phyloP scores from a whole-genome alignment of 1,140 invertebrate genomes.

The Trachymyrmex septentrionalis region DNA sequence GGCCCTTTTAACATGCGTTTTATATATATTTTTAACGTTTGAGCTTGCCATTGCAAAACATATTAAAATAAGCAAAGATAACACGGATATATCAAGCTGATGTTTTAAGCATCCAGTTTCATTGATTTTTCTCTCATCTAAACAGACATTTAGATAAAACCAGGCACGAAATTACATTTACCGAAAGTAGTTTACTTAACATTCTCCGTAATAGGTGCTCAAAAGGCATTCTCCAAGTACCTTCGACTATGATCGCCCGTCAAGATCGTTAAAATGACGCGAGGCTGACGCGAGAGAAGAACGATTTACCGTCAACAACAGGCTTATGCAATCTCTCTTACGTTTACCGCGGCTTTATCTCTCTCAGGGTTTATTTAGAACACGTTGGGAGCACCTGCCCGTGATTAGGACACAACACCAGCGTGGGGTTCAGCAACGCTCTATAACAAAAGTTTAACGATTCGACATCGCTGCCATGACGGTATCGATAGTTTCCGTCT shows the following conservation, averaged over 20 bases:
- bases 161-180: constrained; percentile 29
- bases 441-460: constrained; percentile 36
- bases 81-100: background rate
- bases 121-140: constrained; percentile 13
- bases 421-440: constrained; percentile 15
- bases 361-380: constrained; percentile 50
- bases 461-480: constrained; percentile 28
- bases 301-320: constrained; percentile 49
- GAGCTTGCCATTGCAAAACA: background rate
- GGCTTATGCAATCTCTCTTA: constrained; percentile 45
- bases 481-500: constrained; percentile 43
- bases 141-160: constrained; percentile 37
- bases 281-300: constrained; percentile 21
- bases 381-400: constrained; percentile 48
- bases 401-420: constrained; percentile 24
- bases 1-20: background rate
- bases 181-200: constrained; percentile 15
- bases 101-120: background rate
- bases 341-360: constrained; percentile 43
- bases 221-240: constrained; percentile 7
- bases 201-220: constrained; percentile 6
- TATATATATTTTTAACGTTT: background rate
- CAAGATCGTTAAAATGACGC: constrained; percentile 52
- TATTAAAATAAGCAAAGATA: background rate
- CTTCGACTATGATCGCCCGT: constrained; percentile 43